Evolutionary conservation across 2,797 vertebrate genomes (phyloP), one percentile per base, ranked within the genome.

Genomic region (Xenentodon cancila): DNA sequence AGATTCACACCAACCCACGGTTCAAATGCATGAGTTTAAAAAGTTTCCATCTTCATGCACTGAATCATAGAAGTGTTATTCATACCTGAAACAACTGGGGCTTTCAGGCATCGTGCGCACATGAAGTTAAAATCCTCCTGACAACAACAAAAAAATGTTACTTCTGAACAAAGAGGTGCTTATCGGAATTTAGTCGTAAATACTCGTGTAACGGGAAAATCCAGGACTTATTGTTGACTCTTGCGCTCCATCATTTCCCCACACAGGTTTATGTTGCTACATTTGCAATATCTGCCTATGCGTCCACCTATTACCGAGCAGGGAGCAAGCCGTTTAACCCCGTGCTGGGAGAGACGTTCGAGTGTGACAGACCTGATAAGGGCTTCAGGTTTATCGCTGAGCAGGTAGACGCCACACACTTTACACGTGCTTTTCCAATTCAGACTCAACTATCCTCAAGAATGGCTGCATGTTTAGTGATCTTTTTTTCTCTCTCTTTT

Each of bases 271-370:
- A 96, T 3, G 89, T 99, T 57, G 96, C 97, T 17, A 95, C 96
- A 0, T 99, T 99, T 89, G 97, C 96, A 2, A 89, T 97, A 50
- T 94, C 97, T 9, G 94, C 93, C 0, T 99, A 99, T 45, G 93
- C 97, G 0, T 96, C 95, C 70, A 96, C 93, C 77, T 97, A 94
- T 88, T 92, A 94, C 83, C 89, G 97, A 80, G 97, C 97, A 3
- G 97, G 95, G 73, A 96, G 96, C 82, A 99, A 99, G 75, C 97
- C 97, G 2, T 99, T 99, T 71, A 99, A 99, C 80, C 97, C 97
- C 0, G 90, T 99, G 49, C 93, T 99, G 45, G 97, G 97, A 84
- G 97, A 99, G 87, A 98, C 97, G 0, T 99, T 95, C 1, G 97
- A 99, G 90, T 97, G 95, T 75, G 85, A 96, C 69, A 93, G 94